phyloP scores from a whole-genome alignment of 2,113 vertebrate species.

The Megaceryle maxima region DNA sequence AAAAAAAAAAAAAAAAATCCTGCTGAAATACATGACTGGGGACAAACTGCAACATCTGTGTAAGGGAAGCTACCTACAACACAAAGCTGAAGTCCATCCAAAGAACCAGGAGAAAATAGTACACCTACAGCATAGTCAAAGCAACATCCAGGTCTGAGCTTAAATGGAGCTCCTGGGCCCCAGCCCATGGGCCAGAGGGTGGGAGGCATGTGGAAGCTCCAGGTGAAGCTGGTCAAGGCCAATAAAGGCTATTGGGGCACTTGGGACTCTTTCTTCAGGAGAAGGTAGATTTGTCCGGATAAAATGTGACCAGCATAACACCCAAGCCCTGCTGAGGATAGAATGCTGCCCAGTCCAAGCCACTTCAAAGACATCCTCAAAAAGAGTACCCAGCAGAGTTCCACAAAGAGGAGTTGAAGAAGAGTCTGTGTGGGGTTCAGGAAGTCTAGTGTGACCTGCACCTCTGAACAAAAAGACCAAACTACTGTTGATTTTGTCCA shows the following conservation, averaged over 20 bases:
- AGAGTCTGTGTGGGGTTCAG: not conserved
- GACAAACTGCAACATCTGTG: accelerated
- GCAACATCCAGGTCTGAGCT: not conserved
- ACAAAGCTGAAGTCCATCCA: not conserved
- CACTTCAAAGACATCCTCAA: not conserved
- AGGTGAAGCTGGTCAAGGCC: not conserved
- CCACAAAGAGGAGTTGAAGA: not conserved
- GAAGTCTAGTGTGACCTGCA: not conserved
- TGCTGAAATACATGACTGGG: not conserved
- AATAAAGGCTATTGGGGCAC: not conserved
- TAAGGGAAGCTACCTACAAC: not conserved
- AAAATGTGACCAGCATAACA: not conserved
- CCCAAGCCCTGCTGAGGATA: not conserved
- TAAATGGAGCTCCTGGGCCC: not conserved
- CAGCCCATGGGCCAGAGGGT: not conserved
- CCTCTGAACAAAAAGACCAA: not conserved
- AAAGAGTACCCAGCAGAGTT: not conserved
- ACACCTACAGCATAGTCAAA: not conserved
- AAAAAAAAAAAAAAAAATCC: not conserved
- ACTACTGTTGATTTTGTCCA: not conserved
- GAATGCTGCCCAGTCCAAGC: accelerated
- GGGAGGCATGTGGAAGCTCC: not conserved
- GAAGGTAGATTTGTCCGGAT: not conserved
- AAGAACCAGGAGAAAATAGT: accelerated
- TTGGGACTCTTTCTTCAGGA: not conserved